Evolutionary conservation across 2,113 vertebrate genomes (phyloP).

Genomic region (Phalacrocorax brasilianus): DNA sequence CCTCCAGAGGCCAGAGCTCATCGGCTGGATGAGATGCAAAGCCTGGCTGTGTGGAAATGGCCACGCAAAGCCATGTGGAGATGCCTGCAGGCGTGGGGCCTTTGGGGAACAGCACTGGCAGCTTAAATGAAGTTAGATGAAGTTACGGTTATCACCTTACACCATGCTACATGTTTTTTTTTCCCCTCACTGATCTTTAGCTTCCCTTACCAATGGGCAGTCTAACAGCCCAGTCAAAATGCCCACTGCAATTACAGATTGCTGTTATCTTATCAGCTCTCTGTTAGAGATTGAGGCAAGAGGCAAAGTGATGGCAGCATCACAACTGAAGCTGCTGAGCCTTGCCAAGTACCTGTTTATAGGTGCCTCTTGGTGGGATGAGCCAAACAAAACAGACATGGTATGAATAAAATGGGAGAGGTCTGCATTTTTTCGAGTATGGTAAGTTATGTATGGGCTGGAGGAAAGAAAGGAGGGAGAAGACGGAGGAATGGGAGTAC

Average conservation of each 20-base stretch:
- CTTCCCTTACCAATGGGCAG: not conserved
- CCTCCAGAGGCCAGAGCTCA: not conserved
- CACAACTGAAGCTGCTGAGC: not conserved
- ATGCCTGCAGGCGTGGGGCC: not conserved
- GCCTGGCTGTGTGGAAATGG: rapidly evolving
- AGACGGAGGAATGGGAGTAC: not conserved
- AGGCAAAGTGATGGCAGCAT: not conserved
- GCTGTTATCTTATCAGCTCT: not conserved
- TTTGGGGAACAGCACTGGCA: not conserved
- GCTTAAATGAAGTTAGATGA: not conserved
- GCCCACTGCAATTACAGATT: not conserved
- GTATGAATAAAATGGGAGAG: not conserved
- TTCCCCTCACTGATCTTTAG: not conserved
- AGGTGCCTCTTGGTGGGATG: not conserved
- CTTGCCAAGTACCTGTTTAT: not conserved
- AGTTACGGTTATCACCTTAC: not conserved
- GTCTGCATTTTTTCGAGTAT: rapidly evolving
- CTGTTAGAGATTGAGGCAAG: not conserved
- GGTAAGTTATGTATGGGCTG: not conserved
- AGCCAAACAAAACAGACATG: not conserved
- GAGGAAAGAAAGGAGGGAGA: not conserved
- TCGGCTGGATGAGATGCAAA: rapidly evolving
- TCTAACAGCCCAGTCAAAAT: not conserved
- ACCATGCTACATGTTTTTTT: not conserved
- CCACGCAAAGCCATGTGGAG: rapidly evolving